These are phyloP conservation scores for Pseudocheirus occidentalis DNA, from an alignment of 2,797 vertebrate genomes.

Conservation along the genomic window DNA sequence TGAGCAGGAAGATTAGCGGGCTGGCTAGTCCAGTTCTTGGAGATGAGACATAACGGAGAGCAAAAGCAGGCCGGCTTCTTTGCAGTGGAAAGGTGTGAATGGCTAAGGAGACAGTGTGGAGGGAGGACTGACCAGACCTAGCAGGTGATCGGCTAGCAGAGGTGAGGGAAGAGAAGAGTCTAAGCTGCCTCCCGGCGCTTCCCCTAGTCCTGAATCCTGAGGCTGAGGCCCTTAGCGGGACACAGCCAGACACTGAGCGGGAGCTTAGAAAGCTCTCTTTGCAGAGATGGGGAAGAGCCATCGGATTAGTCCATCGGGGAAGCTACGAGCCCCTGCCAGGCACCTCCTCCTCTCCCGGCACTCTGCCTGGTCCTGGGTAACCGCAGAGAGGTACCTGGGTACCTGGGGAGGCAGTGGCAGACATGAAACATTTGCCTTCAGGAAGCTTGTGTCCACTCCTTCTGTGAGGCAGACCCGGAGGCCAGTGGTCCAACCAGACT, in stretches of 20 bases:
- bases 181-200: neutral
- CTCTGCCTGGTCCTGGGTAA: slow-evolving; percentile 38
- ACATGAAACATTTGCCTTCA: neutral
- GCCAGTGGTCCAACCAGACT: neutral
- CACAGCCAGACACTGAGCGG: too few species aligned
- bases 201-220: too few species aligned
- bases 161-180: neutral
- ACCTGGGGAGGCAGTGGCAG: neutral
- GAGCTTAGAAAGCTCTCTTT: too few species aligned
- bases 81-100: neutral
- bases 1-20: neutral
- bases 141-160: neutral
- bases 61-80: neutral
- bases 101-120: neutral
- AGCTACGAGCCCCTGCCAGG: neutral
- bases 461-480: too few species aligned
- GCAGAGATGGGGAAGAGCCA: neutral
- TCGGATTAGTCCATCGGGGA: neutral
- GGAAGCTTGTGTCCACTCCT: neutral
- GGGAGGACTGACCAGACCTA: rapidly evolving
- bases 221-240: neutral
- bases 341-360: neutral
- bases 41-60: neutral
- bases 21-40: neutral
- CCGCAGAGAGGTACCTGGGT: too few species aligned